Conservation (phyloP, 1,140 invertebrate species). For the Brachionus rotundiformis region DNA sequence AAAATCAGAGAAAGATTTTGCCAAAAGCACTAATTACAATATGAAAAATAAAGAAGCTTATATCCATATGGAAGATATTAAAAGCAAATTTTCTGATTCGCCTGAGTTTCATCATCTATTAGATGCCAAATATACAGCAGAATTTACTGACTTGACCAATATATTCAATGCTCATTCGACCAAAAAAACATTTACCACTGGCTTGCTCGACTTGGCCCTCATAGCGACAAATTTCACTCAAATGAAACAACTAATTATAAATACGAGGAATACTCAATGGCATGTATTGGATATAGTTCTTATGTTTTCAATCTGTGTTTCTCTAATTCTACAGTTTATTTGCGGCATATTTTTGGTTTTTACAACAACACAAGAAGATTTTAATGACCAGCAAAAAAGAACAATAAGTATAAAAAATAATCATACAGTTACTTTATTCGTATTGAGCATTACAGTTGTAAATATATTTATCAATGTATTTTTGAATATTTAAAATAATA, state of each 20-base stretch:
- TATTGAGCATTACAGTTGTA: conserved; percentile 49
- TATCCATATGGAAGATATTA: conserved; percentile 21
- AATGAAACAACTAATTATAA: conserved; percentile 48
- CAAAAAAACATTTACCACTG: conserved; percentile 49
- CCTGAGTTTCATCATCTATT: conserved; percentile 19
- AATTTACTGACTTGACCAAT: conserved; percentile 21
- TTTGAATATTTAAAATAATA: conserved; percentile 41
- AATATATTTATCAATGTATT: conserved; percentile 51
- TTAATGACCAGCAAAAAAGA: conserved; percentile 24
- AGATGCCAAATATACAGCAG: neutral
- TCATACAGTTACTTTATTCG: conserved; percentile 39
- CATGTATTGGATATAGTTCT: conserved; percentile 39
- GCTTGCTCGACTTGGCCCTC: conserved; percentile 42
- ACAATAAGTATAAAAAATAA: conserved; percentile 33
- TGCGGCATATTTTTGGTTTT: conserved; percentile 42
- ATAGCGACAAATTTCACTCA: conserved; percentile 51
- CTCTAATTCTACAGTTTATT: conserved; percentile 30
- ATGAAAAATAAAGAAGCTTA: conserved; percentile 31
- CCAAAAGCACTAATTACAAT: neutral
- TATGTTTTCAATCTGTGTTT: conserved; percentile 46
- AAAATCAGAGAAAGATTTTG: neutral
- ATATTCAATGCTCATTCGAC: conserved; percentile 35
- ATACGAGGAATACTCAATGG: neutral
- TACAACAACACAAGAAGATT: conserved; percentile 26
- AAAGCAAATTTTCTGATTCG: neutral